Conservation (phyloP, 2,797 vertebrate species). For the Hafferia zeledoni region DNA sequence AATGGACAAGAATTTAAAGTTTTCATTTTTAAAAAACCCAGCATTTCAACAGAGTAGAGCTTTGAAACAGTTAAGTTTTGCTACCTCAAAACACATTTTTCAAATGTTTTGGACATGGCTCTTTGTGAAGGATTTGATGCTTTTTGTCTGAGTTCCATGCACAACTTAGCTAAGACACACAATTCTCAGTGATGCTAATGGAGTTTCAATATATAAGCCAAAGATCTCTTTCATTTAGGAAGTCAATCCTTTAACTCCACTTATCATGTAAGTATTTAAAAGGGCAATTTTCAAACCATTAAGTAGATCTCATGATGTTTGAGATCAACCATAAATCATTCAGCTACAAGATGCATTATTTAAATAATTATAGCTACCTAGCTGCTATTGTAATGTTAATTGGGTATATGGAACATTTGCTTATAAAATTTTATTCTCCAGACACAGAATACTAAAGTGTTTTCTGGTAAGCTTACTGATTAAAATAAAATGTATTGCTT, state of each 20-base stretch:
- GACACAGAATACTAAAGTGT: neutral
- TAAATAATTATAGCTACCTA: conserved; percentile 14
- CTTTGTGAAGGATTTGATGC: neutral
- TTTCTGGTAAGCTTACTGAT: conserved; percentile 3
- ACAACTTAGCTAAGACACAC: neutral
- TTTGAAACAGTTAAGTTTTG: neutral
- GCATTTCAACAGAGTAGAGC: neutral
- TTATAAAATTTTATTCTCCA: conserved; percentile 33
- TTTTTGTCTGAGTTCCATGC: neutral
- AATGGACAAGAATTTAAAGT: neutral
- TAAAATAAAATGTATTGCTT: conserved; percentile 6
- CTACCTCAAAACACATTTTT: neutral
- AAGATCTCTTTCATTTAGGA: neutral
- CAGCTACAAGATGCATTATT: neutral
- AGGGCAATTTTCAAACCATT: neutral
- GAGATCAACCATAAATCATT: conserved; percentile 9
- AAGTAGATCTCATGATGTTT: neutral
- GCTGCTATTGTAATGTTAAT: conserved; percentile 11
- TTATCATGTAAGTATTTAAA: neutral
- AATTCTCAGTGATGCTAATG: neutral
- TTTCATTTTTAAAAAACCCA: neutral
- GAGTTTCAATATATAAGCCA: neutral
- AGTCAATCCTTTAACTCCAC: neutral
- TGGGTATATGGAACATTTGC: conserved; percentile 12
- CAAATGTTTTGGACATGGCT: neutral